Evolutionary conservation across 2,888 invertebrate genomes (phyloP), one percentile per base, ranked within the genome.

Genomic region (Lissocephala sabroskyi): DNA sequence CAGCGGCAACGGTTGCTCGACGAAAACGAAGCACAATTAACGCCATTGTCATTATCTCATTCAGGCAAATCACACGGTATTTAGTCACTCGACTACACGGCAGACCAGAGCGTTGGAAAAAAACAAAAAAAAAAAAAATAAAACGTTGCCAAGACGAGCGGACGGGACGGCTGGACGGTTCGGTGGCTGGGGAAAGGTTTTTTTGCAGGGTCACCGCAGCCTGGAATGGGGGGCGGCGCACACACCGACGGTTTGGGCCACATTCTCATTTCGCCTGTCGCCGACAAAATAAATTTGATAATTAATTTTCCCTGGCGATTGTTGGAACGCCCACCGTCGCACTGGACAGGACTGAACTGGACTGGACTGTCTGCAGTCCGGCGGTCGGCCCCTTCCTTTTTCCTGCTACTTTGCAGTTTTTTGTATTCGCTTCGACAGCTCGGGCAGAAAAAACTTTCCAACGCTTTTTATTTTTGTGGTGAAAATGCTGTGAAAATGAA

Each of bases 201-300:
- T 40, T 32, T 6, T 3, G 30, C 17, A 9, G 23, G 19, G 9
- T 28, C 42, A 19, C 16, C 18, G 11, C 18, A 11, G 32, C 30
- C n/a, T n/a, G n/a, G n/a, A n/a, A n/a, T n/a, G n/a, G n/a, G n/a
- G n/a, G n/a, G n/a, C n/a, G n/a, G n/a, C n/a, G n/a, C n/a, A n/a
- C n/a, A n/a, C n/a, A n/a, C n/a, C n/a, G n/a, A n/a, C n/a, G n/a
- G n/a, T n/a, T n/a, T n/a, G n/a, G n/a, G n/a, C n/a, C n/a, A n/a
- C 19, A 5, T 10, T 11, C 33, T 3, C n/a, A 28, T 11, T 13
- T 26, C 26, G 42, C 32, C 39, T 37, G 41, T 42, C 46, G 33
- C 19, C 46, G 18, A 42, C 51, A 51, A 47, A 51, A 51, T 51
- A 51, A 51, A 51, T 51, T 51, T 43, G 51, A 43, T 51, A 51